Base-by-base conservation (phyloP, 2,113 vertebrate species). In the Nycticryphes semicollaris region DNA sequence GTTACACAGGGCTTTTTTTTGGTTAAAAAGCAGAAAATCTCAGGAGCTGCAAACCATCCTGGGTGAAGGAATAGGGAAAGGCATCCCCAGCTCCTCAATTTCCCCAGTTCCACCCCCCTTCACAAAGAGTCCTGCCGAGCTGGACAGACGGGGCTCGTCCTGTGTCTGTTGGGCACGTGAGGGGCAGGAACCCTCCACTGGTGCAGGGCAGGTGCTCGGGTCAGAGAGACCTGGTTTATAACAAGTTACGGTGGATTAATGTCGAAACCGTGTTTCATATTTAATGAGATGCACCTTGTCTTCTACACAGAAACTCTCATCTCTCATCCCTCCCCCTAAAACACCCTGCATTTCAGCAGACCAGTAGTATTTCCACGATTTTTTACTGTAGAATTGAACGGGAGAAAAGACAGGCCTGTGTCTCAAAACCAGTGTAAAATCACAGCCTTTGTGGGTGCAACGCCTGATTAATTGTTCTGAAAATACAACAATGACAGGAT, bases 331-430 rank as follows among this genome's bases (percentile, higher is more conserved):
- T 30, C 33, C 31, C 43, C 37, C 23, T n/a, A 20, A 74, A 80
- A 56, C 10, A 39, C 0, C 39, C 54, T 14, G 6, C 10, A 5
- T n/a, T 68, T 86, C 68, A 81, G 75, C 31, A 85, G 18, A 62
- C 11, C 31, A 31, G 27, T 3, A 70, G 22, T 8, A 14, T 24
- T 41, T 66, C 60, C 30, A 7, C 3, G 12, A 23, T 14, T 47
- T 19, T 27, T 79, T 53, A 50, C 0, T 7, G 10, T 7, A 45
- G 45, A 31, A 21, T 50, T 31, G 50, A n/a, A 62, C 0, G 1
- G 18, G 18, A 33, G 14, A 11, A 62, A 62, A 79, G 82, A 3
- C 7, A 53, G 19, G 7, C 10, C 33, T 1, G 4, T 37, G 23
- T 10, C 60, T 76, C 39, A 57, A 57, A 78, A 72, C 4, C 9